Percentiles rank a stretch among this genome's conserved stretches.
Conservation (phyloP, 2,113 vertebrate genomes). For the Cochlearius cochlearius region DNA sequence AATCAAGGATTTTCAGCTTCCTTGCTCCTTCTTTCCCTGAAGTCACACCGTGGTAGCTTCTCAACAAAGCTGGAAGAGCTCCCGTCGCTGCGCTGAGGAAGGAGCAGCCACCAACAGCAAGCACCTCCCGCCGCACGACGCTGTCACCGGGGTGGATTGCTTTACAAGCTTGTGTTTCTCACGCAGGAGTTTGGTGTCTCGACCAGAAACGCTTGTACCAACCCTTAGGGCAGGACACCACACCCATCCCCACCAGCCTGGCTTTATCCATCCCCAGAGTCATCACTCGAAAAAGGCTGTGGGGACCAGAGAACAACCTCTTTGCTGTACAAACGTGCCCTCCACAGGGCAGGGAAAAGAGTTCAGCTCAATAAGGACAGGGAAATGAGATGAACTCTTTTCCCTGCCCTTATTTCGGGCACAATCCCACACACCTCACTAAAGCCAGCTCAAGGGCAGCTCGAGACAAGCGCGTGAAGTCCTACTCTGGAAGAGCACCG, state of each 20-base stretch:
- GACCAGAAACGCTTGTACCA: not conserved
- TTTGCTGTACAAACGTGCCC: not conserved
- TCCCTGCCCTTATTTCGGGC: not conserved
- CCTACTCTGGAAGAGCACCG: not conserved
- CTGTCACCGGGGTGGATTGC: not conserved
- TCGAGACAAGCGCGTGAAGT: not conserved
- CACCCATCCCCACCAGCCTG: not conserved
- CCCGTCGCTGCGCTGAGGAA: fast-evolving
- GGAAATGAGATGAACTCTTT: not conserved
- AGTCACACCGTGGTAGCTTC: not conserved
- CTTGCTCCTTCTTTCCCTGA: not conserved
- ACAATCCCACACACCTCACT: not conserved
- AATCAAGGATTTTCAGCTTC: not conserved
- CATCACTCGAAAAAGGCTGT: fast-evolving
- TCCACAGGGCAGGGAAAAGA: not conserved
- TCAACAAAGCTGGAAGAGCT: not conserved
- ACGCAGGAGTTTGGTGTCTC: not conserved
- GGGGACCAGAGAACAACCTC: not conserved
- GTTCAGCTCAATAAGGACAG: not conserved
- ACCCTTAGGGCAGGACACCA: not conserved
- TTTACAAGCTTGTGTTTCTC: not conserved
- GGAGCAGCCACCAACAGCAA: not conserved
- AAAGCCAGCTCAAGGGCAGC: not conserved
- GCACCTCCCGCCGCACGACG: fast-evolving
- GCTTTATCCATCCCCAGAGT: not conserved